Base-by-base conservation (phyloP, 2,113 vertebrate genomes). In the Spilogale gracilis region DNA sequence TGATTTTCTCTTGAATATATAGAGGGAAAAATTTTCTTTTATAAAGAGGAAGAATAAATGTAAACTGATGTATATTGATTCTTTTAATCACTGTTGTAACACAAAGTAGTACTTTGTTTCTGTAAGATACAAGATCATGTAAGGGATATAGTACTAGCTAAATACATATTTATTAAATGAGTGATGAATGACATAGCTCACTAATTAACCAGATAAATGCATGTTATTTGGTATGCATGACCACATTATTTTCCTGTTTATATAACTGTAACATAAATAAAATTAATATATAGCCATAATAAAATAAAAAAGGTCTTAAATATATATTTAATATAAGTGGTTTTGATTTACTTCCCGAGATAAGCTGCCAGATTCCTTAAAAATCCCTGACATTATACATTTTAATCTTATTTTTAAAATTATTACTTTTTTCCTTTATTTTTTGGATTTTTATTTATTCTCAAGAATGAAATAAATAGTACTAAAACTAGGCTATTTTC, bases 321-420 rank as follows among this genome's bases (percentile, higher is more conserved):
- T 71, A 30, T 63, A 95, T 69, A 95, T n/a, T 67, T 84, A 90
- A 83, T 95, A 10, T 52, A 48, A 82, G 18, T 67, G 12, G 1
- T 71, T 95, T 96, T 43, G 3, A 95, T 50, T 95, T 95, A 84
- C 63, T 95, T 95, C 23, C 25, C 95, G 56, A 84, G 61, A 83
- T 54, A 74, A 78, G 23, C 9, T 38, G n/a, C 23, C 21, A 91
- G 76, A 74, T 61, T 93, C 27, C 76, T 96, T 89, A 17, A 84
- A 93, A 79, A 67, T 38, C 48, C 43, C 43, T 74, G 3, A 95
- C 85, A 52, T 78, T 32, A 91, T 16, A 65, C 9, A 67, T 54
- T 88, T 74, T 86, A 89, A 32, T 56, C 14, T 89, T 96, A 63
- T 56, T 93, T 25, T 71, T 71, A 32, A 88, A 85, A 76, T 32